These are phyloP conservation scores for Drosophila phalerata DNA, from an alignment of 2,888 invertebrate genomes.

Conservation along the genomic window DNA sequence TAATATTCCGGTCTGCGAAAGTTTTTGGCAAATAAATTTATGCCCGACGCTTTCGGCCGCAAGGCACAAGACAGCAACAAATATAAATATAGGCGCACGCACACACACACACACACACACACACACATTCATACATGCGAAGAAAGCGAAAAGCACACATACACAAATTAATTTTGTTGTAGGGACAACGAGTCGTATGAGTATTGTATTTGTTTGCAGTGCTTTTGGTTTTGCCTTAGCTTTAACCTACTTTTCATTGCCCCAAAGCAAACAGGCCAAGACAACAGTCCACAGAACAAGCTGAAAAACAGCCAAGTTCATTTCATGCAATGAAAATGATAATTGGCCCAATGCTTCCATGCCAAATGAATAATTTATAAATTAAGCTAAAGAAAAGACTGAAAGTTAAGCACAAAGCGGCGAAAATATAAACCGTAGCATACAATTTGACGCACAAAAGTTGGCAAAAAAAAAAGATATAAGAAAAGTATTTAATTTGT, in stretches of 20 bases:
- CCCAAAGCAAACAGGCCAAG: constrained; percentile 18
- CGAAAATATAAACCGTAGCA: constrained; percentile 8
- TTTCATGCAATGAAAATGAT: constrained; percentile 75
- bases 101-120: constrained; percentile 38
- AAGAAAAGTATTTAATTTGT: constrained; percentile 76
- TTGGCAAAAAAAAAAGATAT: constrained; percentile 28
- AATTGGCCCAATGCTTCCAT: constrained; percentile 75
- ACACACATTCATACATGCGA: constrained; percentile 7
- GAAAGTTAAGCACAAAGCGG: constrained; percentile 32
- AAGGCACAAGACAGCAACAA: constrained; percentile 65
- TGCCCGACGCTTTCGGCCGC: constrained; percentile 69
- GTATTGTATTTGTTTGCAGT: constrained; percentile 42
- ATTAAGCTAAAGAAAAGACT: constrained; percentile 62
- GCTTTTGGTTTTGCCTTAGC: constrained; percentile 32
- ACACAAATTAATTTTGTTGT: constrained; percentile 62
- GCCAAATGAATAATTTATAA: constrained; percentile 83
- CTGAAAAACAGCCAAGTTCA: constrained; percentile 21
- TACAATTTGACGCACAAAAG: constrained; percentile 22
- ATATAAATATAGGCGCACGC: constrained; percentile 54
- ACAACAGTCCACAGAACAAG: constrained; percentile 13
- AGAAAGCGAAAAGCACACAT: constrained; percentile 15
- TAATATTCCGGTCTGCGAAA: constrained; percentile 82
- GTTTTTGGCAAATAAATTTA: constrained; percentile 81
- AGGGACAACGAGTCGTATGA: constrained; percentile 47
- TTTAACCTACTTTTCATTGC: constrained; percentile 65